Evolutionary conservation across 2,797 vertebrate genomes (phyloP).

Genomic region (Uromys caudimaculatus): DNA sequence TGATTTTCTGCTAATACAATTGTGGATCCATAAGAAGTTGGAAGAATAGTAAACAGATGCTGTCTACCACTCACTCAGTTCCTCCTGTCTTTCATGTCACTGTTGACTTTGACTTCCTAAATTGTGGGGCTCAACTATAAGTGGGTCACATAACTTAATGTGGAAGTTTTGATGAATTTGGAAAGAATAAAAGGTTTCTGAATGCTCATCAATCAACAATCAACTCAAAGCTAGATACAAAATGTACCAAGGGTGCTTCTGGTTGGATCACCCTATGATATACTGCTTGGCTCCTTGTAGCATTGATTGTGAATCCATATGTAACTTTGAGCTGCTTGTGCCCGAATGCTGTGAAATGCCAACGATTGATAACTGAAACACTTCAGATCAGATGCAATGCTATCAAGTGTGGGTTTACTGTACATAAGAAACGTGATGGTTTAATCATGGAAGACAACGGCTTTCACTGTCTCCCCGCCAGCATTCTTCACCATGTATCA

Average conservation of each 20-base stretch:
- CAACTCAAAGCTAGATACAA: not conserved
- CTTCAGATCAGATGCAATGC: not conserved
- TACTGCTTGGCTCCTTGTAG: not conserved
- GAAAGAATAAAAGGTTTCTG: not conserved
- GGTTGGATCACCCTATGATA: not conserved
- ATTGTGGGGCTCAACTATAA: not conserved
- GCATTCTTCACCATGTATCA: not conserved
- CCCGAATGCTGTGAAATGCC: no score
- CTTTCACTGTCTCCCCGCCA: no score
- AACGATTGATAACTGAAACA: not conserved
- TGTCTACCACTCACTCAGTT: not conserved
- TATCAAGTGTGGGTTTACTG: not conserved
- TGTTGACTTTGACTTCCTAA: not conserved
- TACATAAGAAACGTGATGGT: not conserved
- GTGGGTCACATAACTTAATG: not conserved
- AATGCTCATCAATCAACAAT: not conserved
- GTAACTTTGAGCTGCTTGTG: not conserved
- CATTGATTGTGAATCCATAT: not conserved
- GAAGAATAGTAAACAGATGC: not conserved
- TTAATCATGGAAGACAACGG: not conserved
- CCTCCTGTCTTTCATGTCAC: not conserved
- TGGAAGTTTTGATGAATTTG: no score
- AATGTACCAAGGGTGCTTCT: not conserved
- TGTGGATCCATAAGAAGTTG: not conserved
- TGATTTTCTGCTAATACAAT: conserved; percentile 26